Base-by-base conservation (phyloP, 2,797 vertebrate species). In the Meda fulgida region DNA sequence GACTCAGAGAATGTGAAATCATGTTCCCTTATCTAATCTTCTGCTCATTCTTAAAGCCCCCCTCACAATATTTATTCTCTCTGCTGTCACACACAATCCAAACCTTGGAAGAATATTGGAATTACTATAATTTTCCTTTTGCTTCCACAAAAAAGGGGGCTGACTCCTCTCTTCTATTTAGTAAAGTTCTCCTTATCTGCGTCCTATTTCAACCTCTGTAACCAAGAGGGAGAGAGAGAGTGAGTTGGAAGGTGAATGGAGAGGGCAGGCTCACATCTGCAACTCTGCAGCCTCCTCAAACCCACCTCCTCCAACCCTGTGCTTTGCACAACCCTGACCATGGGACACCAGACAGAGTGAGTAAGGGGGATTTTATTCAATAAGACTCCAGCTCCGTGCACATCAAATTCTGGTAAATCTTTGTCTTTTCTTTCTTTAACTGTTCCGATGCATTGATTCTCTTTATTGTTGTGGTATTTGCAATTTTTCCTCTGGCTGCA, bases 251-350 rank as follows among this genome's bases (percentile, higher is more conserved):
- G 87, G 85, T 89, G 90, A 87, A 92, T 92, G 91, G 90, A 93
- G 90, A 94, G 93, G 94, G 94, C 92, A 95, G 94, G 92, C 94
- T 93, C 91, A 94, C 94, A 94, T 93, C 93, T 95, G 94, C 91
- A 84, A 90, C 82, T 92, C 92, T 93, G 85, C 85, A 91, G 89
- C 86, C 77, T 90, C 87, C 82, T 53, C 65, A 89, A 90, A 89
- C 91, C 83, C 91, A 92, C 85, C 92, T 91, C 92, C 89, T 88
- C 58, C 75, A 84, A 89, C 87, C 67, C 87, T 78, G 88, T 72
- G 81, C 87, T 90, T 89, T 86, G 89, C 91, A 87, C 89, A 91
- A 88, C 90, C 90, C 89, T 92, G 92, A 92, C 92, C 88, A 91
- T 87, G 86, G 86, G 88, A 91, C 92, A 85, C 92, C 90, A 92